phyloP scores from a whole-genome alignment of 2,113 vertebrate genomes.

The Daubentonia madagascariensis region DNA sequence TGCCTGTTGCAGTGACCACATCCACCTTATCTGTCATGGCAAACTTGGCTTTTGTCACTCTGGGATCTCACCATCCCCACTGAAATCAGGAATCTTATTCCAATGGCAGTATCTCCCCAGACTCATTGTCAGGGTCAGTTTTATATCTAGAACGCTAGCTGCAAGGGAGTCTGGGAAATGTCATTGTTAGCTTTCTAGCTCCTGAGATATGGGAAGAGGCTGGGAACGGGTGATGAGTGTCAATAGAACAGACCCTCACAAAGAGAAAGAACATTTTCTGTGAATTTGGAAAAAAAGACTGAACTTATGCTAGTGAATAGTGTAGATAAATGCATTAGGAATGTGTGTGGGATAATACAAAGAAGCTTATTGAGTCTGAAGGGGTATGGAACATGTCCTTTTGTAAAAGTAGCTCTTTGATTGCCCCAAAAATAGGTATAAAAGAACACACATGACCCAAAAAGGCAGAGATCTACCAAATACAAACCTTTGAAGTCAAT shows the following conservation, averaged over 20 bases:
- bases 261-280: not conserved
- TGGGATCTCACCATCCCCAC: not conserved
- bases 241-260: not conserved
- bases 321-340: not conserved
- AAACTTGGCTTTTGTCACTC: not conserved
- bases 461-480: not conserved
- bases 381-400: not conserved
- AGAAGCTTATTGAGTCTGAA: not conserved
- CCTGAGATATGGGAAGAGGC: not conserved
- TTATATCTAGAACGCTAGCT: not conserved
- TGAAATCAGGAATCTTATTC: not conserved
- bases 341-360: not conserved
- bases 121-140: not conserved
- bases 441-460: not conserved
- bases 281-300: not conserved
- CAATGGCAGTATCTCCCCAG: not conserved
- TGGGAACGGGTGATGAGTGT: not conserved
- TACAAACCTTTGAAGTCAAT: not conserved
- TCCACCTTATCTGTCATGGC: not conserved
- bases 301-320: not conserved
- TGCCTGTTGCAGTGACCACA: not conserved
- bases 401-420: not conserved
- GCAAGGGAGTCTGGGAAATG: not conserved
- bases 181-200: not conserved
- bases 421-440: not conserved